Base-by-base conservation (phyloP, 2,797 vertebrate species). In the Ceryle rudis region DNA sequence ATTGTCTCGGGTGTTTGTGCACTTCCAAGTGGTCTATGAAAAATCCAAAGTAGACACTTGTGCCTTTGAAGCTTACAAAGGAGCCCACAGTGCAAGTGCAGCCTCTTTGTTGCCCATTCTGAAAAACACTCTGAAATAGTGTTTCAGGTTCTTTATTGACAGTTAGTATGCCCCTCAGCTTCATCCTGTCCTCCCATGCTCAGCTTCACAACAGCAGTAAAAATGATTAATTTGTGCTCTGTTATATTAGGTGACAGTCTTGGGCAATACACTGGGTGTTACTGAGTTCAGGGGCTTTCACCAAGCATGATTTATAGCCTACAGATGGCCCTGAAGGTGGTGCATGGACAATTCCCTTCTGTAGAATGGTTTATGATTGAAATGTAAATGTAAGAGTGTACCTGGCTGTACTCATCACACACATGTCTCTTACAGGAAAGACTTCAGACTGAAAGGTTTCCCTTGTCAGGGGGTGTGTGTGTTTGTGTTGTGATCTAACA, bases 191-290 rank as follows among this genome's bases (percentile, higher is more conserved):
- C 26, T 92, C 67, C 84, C 2, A 10, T 66, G 35, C 58, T 84
- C 81, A 84, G 77, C 82, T 78, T 86, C 8, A 0, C 89, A 79
- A 78, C 87, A 86, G 78, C 84, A 72, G 65, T 97, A 93, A 93
- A 95, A 93, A 87, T 93, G 72, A 95, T 78, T 65, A 78, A 80
- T 93, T 93, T 91, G 82, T 75, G 26, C 49, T 95, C 61, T 92
- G 22, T 82, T 83, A 78, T 94, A 87, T 91, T 96, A 93, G 78
- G 81, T 95, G 92, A 81, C 72, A 95, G 86, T 46, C 57, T 51
- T 74, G 64, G 79, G 83, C 72, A 89, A 91, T 89, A 94, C 96
- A 89, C 57, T 20, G 29, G 6, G 3, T 74, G 74, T 91, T 96
- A 35, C 81, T 31, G 61, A 83, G 81, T 96, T 95, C 89, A 86